A percentile compares a stretch with the other conserved stretches of the same genome.
Conservation (phyloP, 2,888 invertebrate genomes). For the Tenthredo amoena region DNA sequence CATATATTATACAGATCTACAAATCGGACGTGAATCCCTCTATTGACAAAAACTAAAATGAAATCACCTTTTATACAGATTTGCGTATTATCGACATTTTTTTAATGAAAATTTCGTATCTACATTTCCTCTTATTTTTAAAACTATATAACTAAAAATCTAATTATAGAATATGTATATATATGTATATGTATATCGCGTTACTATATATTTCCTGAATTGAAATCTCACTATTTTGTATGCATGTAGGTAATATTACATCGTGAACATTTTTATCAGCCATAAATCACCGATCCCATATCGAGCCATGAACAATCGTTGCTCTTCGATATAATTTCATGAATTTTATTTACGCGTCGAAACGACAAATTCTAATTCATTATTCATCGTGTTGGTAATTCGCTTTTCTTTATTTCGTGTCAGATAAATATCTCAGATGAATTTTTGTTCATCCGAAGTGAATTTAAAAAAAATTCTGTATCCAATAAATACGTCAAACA, state of each 20-base stretch:
- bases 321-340: not conserved
- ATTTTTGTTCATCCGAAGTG: not conserved
- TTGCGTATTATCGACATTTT: not conserved
- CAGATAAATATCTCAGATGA: not conserved
- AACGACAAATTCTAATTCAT: not conserved
- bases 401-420: not conserved
- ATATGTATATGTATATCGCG: not conserved
- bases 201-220: conserved; percentile 30
- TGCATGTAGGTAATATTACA: not conserved
- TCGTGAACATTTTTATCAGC: not conserved
- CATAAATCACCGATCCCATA: not conserved
- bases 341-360: not conserved
- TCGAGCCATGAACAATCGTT: not conserved
- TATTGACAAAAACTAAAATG: not conserved
- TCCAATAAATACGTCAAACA: not conserved
- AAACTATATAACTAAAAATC: conserved; percentile 14
- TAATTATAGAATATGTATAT: not conserved
- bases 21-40: not conserved
- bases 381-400: not conserved
- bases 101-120: not conserved
- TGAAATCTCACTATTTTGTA: conserved; percentile 37
- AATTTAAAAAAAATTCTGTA: not conserved
- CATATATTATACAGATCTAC: not conserved
- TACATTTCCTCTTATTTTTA: not conserved
- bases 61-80: not conserved